A percentile compares a stretch with the other conserved stretches of the same genome.
These are phyloP conservation scores for Protula sp. DNA, from an alignment of 2,888 invertebrate genomes.

Conservation along the genomic window DNA sequence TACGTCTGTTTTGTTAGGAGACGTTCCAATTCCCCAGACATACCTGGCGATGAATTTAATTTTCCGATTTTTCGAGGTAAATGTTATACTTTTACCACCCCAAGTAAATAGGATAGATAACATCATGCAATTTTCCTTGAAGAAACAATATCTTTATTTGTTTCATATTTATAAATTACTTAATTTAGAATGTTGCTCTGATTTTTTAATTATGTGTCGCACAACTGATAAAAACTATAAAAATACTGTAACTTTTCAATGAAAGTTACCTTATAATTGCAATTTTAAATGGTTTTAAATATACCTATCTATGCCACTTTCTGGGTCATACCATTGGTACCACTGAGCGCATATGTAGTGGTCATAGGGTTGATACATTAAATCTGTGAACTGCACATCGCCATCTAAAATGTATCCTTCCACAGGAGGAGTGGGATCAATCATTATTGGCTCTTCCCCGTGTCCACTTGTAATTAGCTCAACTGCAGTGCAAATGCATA, in stretches of 20 bases:
- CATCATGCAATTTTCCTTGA: no score
- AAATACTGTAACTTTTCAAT: not conserved
- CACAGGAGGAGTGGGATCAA: slow-evolving; percentile 31
- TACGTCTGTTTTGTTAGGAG: not conserved
- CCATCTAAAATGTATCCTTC: slow-evolving; percentile 32
- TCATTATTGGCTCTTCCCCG: slow-evolving; percentile 32
- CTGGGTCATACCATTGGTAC: slow-evolving; percentile 32
- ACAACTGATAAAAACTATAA: no score
- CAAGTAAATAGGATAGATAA: no score
- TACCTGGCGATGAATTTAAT: no score
- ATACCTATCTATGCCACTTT: slow-evolving; percentile 32
- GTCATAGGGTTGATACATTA: slow-evolving; percentile 23
- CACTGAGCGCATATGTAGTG: slow-evolving; percentile 31
- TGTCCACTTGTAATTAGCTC: slow-evolving; percentile 29
- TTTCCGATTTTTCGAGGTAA: no score
- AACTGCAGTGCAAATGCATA: no score
- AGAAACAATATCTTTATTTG: no score
- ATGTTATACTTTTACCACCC: no score
- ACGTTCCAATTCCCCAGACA: not conserved
- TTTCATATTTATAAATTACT: no score
- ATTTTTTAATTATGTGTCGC: no score
- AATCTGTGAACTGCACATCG: slow-evolving; percentile 20
- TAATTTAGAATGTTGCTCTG: no score
- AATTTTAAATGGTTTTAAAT: not conserved
- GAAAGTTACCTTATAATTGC: not conserved